Base-by-base conservation (phyloP, 1,140 invertebrate species). In the Anoplolepis gracilipes region DNA sequence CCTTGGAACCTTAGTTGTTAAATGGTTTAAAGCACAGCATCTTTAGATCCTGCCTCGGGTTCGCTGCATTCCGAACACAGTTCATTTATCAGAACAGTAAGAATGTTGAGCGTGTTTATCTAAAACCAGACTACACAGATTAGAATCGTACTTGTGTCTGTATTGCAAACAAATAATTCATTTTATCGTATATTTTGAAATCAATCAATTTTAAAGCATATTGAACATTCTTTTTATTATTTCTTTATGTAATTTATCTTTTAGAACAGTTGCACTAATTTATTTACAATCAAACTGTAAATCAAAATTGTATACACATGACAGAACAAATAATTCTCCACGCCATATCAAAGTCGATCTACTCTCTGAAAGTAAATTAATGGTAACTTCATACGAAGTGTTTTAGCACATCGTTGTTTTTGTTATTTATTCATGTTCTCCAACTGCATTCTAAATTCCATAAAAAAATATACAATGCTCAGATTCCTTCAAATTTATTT, bases 31-130 rank as follows among this genome's bases (percentile, higher is more conserved):
- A 79, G 19, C 30, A 79, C 53, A 85, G 57, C 49, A 87, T 90
- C 88, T 91, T 90, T 86, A 87, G 89, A 67, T 79, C 61, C 39
- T 65, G 61, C 61, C 22, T 33, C 28, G 39, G 59, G 86, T 73
- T 89, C 70, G 69, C 57, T 87, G 46, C 84, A 65, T 65, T 65
- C 61, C 62, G 46, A 79, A 79, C 42, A 30, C 62, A 67, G 46
- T 79, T 79, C 42, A 79, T 79, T 79, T 69, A 67, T 67, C 76
- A 69, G 46, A 79, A 79, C 22, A 64, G 19, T 55, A 67, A 79
- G 62, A 79, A 79, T 65, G 76, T 69, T 53, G 76, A 55, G 22
- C 22, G n/a, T 67, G 62, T 69, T 79, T 53, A 39, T 67, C 42
- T 59, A 69, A 79, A 79, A 79, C 30, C 46, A 69, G 76, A 69